Percentiles rank a stretch among this genome's conserved stretches.
Evolutionary conservation across 2,113 vertebrate genomes (phyloP).

Genomic region (Crocuta crocuta): DNA sequence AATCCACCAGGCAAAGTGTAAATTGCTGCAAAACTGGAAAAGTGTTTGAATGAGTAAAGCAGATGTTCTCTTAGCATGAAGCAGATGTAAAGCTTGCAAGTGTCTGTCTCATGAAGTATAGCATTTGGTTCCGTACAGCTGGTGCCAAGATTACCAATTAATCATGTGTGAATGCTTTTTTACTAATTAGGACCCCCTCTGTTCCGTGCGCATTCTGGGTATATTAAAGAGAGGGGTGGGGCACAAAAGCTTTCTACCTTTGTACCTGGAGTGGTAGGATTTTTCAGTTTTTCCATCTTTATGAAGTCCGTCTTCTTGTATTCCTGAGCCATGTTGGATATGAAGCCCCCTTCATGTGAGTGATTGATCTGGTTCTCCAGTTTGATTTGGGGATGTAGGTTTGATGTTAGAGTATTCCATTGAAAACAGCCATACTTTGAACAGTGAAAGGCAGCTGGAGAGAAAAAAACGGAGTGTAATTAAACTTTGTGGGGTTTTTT

Average conservation of each 20-base stretch:
- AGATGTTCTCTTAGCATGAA: slow-evolving; percentile 89
- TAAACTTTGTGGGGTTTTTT: slow-evolving; percentile 35
- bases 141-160: slow-evolving; percentile 88
- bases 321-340: neutral
- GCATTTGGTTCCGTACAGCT: slow-evolving; percentile 89
- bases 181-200: slow-evolving; percentile 85
- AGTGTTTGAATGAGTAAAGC: slow-evolving; percentile 81
- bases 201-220: slow-evolving; percentile 57
- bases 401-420: neutral
- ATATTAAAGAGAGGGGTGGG: neutral
- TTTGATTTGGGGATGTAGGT: neutral
- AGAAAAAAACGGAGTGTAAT: slow-evolving; percentile 50
- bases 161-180: slow-evolving; percentile 89
- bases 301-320: neutral
- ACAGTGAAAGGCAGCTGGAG: slow-evolving; percentile 51
- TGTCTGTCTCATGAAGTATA: slow-evolving; percentile 88
- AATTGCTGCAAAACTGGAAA: slow-evolving; percentile 84
- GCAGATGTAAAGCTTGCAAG: slow-evolving; percentile 88
- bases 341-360: neutral
- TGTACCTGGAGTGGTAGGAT: neutral
- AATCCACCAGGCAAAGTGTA: slow-evolving; percentile 80
- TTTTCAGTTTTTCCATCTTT: neutral
- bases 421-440: neutral
- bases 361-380: neutral
- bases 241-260: neutral